Evolutionary conservation across 1,140 invertebrate species (phyloP).

Genomic region (Hirudo medicinalis): DNA sequence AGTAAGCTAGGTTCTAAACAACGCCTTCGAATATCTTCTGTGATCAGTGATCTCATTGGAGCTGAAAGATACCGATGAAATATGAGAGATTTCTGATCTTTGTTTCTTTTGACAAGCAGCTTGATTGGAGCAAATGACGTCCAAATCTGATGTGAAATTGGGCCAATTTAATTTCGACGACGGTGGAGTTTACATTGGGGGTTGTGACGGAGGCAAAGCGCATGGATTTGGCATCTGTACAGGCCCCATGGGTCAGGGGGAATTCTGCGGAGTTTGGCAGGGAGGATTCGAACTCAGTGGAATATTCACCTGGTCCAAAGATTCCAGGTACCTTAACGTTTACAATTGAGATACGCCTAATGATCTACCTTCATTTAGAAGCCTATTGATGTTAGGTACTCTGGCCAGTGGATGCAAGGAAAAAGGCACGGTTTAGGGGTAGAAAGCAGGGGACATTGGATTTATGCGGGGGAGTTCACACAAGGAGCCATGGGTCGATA

Average conservation of each 20-base stretch:
- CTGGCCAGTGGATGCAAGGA: constrained; percentile 48
- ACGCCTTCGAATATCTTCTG: too few relatives aligned
- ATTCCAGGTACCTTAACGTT: constrained; percentile 59
- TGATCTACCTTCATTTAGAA: constrained; percentile 45
- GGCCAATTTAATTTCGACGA: constrained; percentile 99
- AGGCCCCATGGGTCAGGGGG: constrained; percentile 65
- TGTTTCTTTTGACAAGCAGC: too few relatives aligned
- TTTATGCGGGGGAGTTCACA: constrained; percentile 98
- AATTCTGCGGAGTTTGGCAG: constrained; percentile 96
- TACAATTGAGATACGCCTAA: constrained; percentile 73
- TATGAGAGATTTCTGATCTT: too few relatives aligned
- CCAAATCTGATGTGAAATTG: constrained; percentile 44
- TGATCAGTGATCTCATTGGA: too few relatives aligned
- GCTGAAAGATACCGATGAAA: too few relatives aligned
- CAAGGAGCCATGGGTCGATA: constrained; percentile 97
- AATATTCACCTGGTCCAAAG: constrained; percentile 93
- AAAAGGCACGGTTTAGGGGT: constrained; percentile 93
- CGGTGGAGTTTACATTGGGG: constrained; percentile 95
- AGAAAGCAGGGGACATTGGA: constrained; percentile 85
- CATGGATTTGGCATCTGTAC: constrained; percentile 42
- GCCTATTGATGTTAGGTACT: background rate
- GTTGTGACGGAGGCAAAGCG: constrained; percentile 84
- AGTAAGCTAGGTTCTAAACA: too few relatives aligned
- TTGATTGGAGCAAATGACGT: background rate
- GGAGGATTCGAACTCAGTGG: constrained; percentile 97